These are phyloP conservation scores for Telmatochromis sp. DNA, from an alignment of 2,113 vertebrate genomes.

Conservation along the genomic window DNA sequence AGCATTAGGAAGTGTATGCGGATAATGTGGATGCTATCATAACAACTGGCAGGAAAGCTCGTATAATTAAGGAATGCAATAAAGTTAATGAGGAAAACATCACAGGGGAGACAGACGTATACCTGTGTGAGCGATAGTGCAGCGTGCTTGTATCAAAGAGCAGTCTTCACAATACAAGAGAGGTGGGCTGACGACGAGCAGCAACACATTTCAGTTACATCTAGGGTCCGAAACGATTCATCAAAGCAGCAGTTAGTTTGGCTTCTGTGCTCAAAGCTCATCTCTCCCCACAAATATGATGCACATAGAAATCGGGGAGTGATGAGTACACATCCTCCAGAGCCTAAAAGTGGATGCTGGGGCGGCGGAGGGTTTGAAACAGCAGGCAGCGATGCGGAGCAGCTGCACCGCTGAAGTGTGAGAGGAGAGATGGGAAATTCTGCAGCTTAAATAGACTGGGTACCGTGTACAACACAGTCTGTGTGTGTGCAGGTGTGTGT, in stretches of 20 bases:
- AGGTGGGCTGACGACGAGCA: not conserved
- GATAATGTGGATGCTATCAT: conserved; percentile 12
- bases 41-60: conserved; percentile 28
- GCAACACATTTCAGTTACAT: not conserved
- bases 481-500: too few relatives aligned
- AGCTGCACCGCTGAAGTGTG: not conserved
- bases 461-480: not conserved
- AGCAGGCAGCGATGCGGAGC: not conserved
- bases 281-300: not conserved
- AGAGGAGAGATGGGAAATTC: not conserved
- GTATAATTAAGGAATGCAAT: conserved; percentile 46
- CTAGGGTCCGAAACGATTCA: not conserved
- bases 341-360: not conserved
- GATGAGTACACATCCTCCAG: not conserved
- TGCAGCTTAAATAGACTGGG: not conserved
- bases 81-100: conserved; percentile 52
- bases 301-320: not conserved
- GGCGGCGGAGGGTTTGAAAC: not conserved
- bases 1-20: not conserved
- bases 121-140: not conserved
- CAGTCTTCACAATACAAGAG: not conserved
- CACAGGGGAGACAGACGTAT: not conserved
- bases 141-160: not conserved
- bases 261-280: not conserved
- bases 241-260: not conserved